Conservation (phyloP, 2,888 invertebrate species). For the Margaritifera margaritifera region DNA sequence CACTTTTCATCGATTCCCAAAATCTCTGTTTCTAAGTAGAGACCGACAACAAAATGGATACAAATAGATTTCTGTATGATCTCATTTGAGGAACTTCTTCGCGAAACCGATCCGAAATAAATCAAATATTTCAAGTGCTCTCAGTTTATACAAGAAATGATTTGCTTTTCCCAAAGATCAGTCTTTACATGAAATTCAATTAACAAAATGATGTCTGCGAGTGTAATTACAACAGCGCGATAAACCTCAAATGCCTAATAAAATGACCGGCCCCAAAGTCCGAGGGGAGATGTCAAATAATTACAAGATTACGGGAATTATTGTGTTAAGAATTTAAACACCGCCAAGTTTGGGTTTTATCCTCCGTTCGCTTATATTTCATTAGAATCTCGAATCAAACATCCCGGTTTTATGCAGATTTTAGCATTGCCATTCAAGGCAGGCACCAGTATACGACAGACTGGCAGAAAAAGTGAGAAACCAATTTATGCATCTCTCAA, state of each 20-base stretch:
- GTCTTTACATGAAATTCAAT: constrained; percentile 41
- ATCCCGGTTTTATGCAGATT: constrained; percentile 42
- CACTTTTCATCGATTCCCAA: constrained; percentile 16
- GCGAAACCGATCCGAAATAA: constrained; percentile 24
- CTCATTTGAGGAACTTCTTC: constrained; percentile 13
- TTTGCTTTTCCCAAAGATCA: constrained; percentile 23
- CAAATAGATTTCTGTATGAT: neutral
- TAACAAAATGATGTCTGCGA: constrained; percentile 23
- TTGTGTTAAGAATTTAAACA: constrained; percentile 39
- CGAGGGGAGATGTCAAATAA: constrained; percentile 36
- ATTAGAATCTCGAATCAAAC: constrained; percentile 32
- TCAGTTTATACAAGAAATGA: constrained; percentile 36
- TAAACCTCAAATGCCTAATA: constrained; percentile 36
- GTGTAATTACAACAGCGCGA: constrained; percentile 25
- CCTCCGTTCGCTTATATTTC: constrained; percentile 28
- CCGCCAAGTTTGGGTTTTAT: constrained; percentile 20
- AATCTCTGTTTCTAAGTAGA: constrained; percentile 24
- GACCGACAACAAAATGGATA: constrained; percentile 1
- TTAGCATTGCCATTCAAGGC: constrained; percentile 22
- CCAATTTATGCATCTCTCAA: constrained; percentile 44
- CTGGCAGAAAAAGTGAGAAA: constrained; percentile 24
- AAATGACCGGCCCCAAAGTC: constrained; percentile 34
- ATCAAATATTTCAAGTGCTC: constrained; percentile 40
- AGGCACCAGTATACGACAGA: too few relatives aligned
- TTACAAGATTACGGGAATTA: constrained; percentile 34